Percentiles rank a stretch among this genome's conserved stretches.
Conservation (phyloP, 1,140 invertebrate genomes). For the Cecropterus lyciades region DNA sequence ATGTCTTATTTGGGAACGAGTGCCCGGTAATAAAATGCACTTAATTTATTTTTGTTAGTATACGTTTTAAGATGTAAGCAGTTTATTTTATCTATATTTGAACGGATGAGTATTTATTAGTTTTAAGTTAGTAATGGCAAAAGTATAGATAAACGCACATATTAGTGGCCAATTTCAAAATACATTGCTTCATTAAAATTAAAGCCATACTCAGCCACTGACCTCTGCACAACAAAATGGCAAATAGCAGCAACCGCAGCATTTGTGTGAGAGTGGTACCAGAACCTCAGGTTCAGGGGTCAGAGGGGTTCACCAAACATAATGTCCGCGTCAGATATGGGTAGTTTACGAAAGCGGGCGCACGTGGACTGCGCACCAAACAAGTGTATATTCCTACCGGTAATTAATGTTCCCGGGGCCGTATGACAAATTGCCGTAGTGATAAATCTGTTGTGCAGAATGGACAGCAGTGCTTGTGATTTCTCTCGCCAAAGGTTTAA, state of each 20-base stretch:
- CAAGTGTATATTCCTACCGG: conserved; percentile 54
- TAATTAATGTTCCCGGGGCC: conserved; percentile 50
- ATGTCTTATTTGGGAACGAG: conserved; percentile 12
- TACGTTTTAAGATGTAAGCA: not conserved
- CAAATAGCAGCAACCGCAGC: too few relatives aligned
- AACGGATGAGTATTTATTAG: too few relatives aligned
- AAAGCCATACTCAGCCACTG: too few relatives aligned
- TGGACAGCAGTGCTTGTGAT: conserved; percentile 35
- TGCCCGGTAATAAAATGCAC: not conserved
- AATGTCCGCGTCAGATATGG: conserved; percentile 57
- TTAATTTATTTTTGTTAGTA: not conserved
- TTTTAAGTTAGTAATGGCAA: too few relatives aligned
- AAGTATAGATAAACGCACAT: too few relatives aligned
- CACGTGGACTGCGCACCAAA: conserved; percentile 54
- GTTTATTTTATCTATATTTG: not conserved
- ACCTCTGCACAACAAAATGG: too few relatives aligned
- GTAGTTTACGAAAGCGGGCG: conserved; percentile 48
- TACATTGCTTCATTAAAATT: too few relatives aligned
- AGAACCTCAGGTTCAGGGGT: not conserved
- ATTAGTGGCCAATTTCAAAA: too few relatives aligned
- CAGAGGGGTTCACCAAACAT: not conserved
- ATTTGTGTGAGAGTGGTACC: not conserved
- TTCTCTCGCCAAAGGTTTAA: conserved; percentile 16
- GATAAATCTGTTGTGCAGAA: conserved; percentile 48
- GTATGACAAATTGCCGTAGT: conserved; percentile 54